Evolutionary conservation across 2,888 invertebrate species (phyloP), one percentile per base, ranked within the genome.

Genomic region (Plagodis pulveraria): DNA sequence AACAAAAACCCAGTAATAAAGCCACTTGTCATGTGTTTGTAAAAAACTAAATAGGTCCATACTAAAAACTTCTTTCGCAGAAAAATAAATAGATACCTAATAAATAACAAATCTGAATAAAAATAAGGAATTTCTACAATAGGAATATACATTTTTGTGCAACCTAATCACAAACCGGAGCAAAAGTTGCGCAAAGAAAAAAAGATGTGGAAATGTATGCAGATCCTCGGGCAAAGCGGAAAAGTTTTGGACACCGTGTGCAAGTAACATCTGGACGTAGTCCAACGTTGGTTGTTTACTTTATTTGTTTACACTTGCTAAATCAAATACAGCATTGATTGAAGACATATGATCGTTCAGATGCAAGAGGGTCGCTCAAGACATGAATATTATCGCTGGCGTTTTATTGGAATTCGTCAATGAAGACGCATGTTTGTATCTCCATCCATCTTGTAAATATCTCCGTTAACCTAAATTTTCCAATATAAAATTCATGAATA

Each of bases 271-370:
- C 64, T 77, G 77, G 77, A 71, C 42, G n/a, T 49, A 44, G 49
- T 72, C 78, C 78, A 76, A 73, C 60, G 43, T 52, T 56, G 45
- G 62, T 65, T 74, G 64, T 76, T 72, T 71, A 71, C 62, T 52
- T 67, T 43, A 54, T 55, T 59, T 72, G 70, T 74, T 77, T 74
- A 74, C 68, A 51, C 54, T 67, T 49, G 55, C 63, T 62, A 64
- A 69, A 67, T 58, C 61, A 62, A 66, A 71, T 58, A 50, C 41
- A 53, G 48, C 50, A 55, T 52, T 71, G 66, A 71, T 68, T 67
- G 63, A 65, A 59, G 59, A 55, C 67, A 59, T 50, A 66, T 70
- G 72, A 73, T 57, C 66, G 68, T 66, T 65, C 49, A 62, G 47
- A 36, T 52, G 58, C 49, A 42, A 41, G 59, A 49, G 32, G 11